Evolutionary conservation across 1,140 invertebrate genomes (phyloP), one percentile per base, ranked within the genome.

Genomic region (Caenorhabditis remanei): DNA sequence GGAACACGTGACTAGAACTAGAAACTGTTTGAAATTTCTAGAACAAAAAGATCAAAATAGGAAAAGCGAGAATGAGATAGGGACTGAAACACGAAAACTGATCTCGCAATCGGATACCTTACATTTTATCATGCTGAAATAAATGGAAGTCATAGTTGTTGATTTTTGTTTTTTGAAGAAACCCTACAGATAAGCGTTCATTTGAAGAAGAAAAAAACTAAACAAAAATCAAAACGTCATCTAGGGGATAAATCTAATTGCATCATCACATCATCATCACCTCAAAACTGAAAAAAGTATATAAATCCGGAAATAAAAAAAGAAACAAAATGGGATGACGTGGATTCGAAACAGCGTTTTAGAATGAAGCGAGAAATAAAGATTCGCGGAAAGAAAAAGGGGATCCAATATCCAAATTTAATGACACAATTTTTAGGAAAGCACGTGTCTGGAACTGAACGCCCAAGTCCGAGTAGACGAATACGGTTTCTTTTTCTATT

Each of bases 401-500:
- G 50, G 50, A 50, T 16, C 32, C 32, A 40, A 65, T 13, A 41
- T 41, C 0, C 5, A 32, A 65, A 65, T 65, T 65, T 3, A 84
- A 55, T 19, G 55, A 19, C 5, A n/a, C 32, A 83, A 16, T 48
- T 65, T 91, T 41, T 61, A 96, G 93, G 97, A 97, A 93, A 96
- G 96, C 91, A 95, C 95, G 19, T 96, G 96, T 89, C 94, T 96
- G 56, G 98, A 99, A 93, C 94, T 95, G 83, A 95, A 95, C 92
- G 98, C 97, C 90, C 93, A 95, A 85, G 97, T 99, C 93, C 96
- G 96, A 94, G 97, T 99, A 40, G 98, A 99, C 93, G 97, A 99
- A 93, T 97, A 97, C 94, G 98, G 97, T 65, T 99, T 99, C 94
- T 99, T 99, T 94, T 96, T 99, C 88, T 98, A 97, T 93, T 99